Percentiles rank a stretch among this genome's conserved stretches.
Evolutionary conservation across 2,888 invertebrate genomes (phyloP).

Genomic region (Drosophila mayaguana): DNA sequence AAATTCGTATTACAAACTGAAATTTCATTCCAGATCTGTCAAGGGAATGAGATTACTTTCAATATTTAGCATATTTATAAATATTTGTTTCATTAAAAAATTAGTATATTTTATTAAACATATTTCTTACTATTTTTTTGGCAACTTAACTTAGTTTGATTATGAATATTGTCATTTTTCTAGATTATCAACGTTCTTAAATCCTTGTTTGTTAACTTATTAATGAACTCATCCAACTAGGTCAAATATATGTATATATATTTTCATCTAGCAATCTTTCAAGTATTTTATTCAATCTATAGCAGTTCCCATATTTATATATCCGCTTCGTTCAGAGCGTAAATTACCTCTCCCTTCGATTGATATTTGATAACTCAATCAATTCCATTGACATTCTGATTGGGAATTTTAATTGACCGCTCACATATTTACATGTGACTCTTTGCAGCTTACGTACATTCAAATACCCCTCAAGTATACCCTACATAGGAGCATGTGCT

Average conservation of each 20-base stretch:
- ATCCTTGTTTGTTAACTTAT: neutral
- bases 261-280: neutral
- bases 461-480: neutral
- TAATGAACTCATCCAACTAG: neutral
- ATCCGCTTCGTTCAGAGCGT: neutral
- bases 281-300: neutral
- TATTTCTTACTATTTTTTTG: no score
- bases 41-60: neutral
- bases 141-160: no score
- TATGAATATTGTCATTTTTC: no score
- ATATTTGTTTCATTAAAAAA: no score
- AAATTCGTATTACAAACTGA: conserved; percentile 3
- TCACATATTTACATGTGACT: neutral
- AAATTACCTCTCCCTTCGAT: neutral
- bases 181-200: no score
- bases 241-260: neutral
- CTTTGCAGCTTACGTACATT: neutral
- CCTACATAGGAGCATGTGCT: neutral
- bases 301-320: neutral
- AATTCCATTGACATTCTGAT: conserved; percentile 11
- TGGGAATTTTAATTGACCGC: conserved; percentile 4
- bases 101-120: no score
- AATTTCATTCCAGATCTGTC: neutral
- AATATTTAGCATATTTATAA: no score
- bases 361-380: neutral